Base-by-base conservation (phyloP, 2,113 vertebrate genomes). In the Neodon shergylaensis region DNA sequence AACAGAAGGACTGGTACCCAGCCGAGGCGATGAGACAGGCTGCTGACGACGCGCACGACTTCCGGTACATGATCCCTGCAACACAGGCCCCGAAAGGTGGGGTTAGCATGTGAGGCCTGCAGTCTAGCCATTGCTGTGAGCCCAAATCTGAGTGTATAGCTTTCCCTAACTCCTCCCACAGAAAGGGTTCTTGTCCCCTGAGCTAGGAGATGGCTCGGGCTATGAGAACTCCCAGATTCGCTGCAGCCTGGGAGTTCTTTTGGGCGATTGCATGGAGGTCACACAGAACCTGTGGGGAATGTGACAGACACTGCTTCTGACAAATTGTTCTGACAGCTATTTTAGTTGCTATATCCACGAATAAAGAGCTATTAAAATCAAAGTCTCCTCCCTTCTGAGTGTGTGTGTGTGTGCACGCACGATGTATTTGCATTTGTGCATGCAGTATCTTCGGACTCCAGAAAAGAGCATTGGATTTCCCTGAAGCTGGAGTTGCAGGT, bases 1-100 rank as follows among this genome's bases (percentile, higher is more conserved):
- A 99, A 96, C 99, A 99, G 98, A 99, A 99, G 98, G 99, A 99
- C 98, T 99, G 99, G 98, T 99, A 99, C 36, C 99, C 99, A 0
- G 99, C 99, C 0, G 99, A 99, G 97, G 99, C 99, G 28, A 99
- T 99, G 98, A 99, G 99, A 90, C 99, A 99, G 3, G 99, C 99
- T 0, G 99, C 99, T 0, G 99, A 99, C 0, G 99, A 99, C 0
- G 99, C 99, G 3, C 99, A 99, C 0, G 99, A 99, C 98, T 99
- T 99, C 94, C 99, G 99, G 96, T 99, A 99, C 98, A 99, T 99
- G 95, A 99, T 99, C 36, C 99, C 99, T 99, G 98, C 10, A 97
- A 97, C 95, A 99, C 88, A 99, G 78, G 98, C 90, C 92, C 98
- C 84, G 89, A 83, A 94, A 90, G 93, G 88, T 61, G 70, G 10